Evolutionary conservation across 2,113 vertebrate genomes (phyloP), one percentile per base, ranked within the genome.

Genomic region (Paratilapia polleni): DNA sequence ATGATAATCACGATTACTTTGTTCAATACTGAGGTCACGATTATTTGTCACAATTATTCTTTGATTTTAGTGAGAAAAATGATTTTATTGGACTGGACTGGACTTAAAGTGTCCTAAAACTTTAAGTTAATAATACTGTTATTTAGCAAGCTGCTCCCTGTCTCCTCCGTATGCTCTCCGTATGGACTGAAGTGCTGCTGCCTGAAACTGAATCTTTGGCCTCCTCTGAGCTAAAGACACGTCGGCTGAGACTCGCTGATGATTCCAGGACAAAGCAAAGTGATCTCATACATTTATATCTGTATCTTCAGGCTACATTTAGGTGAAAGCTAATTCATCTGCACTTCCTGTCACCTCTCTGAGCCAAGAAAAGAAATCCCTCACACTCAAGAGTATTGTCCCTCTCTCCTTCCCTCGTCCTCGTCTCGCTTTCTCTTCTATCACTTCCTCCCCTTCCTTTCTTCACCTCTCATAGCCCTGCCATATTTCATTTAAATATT

Each of bases 401-500:
- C 11, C 57, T 70, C 62, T 88, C 43, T 77, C 59, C 87, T 73
- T 80, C 49, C 58, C 76, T 41, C 81, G 54, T 88, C 80, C 68
- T 80, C 10, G 28, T 15, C 76, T 77, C 22, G 6, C 19, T 80
- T 49, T 56, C 57, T 61, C 49, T 59, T 64, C 56, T 52, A 34
- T 81, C 57, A 17, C 52, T 63, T 77, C 19, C 78, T 61, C 76
- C 47, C 58, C 43, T 62, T 38, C 24, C 24, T 78, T 43, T 96
- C 96, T 95, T 96, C 96, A 83, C 87, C 91, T 84, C 81, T 81
- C 75, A 73, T 85, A 70, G 43, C 93, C 94, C 95, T 95, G 95
- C 96, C 96, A 96, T 96, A 96, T 97, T 96, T 91, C 81, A 92
- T 94, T 91, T 96, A 97, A 99, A 99, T 99, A 98, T 98, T 99